Percentiles rank a stretch among this genome's conserved stretches.
These are phyloP conservation scores for Scytalopus superciliaris DNA, from an alignment of 2,113 vertebrate genomes.

Conservation along the genomic window DNA sequence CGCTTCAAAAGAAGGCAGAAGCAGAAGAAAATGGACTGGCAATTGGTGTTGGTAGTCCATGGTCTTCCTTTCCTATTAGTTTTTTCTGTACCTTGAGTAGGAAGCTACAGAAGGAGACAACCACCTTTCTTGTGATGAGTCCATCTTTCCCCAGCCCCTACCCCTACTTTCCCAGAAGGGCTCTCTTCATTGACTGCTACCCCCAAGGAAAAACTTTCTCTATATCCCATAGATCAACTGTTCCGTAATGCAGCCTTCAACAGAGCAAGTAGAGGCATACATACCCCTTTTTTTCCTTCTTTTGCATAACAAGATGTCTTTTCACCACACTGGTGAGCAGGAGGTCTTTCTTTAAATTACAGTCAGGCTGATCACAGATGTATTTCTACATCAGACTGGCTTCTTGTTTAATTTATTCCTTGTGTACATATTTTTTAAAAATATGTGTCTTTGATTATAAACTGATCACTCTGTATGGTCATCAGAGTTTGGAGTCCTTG, in stretches of 20 bases:
- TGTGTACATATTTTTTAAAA: background rate
- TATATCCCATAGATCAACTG: background rate
- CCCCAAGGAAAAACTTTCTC: background rate
- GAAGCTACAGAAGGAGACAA: background rate
- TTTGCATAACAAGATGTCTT: background rate
- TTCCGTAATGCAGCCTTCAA: background rate
- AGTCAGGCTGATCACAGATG: background rate
- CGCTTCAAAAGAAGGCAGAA: background rate
- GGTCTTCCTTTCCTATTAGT: background rate
- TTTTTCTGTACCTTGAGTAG: background rate
- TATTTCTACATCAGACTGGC: background rate
- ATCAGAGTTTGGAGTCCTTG: background rate
- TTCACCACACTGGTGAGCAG: background rate
- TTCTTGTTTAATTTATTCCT: background rate
- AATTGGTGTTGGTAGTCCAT: background rate
- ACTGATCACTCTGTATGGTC: background rate
- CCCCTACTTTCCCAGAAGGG: background rate
- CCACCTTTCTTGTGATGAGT: background rate
- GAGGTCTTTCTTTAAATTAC: background rate
- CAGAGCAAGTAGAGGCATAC: background rate
- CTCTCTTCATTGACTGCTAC: background rate
- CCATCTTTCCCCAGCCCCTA: background rate
- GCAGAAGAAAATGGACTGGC: background rate
- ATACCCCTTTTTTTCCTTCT: rapidly evolving
- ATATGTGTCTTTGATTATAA: background rate